Evolutionary conservation across 2,113 vertebrate species (phyloP).

Genomic region (Poecilia latipinna): DNA sequence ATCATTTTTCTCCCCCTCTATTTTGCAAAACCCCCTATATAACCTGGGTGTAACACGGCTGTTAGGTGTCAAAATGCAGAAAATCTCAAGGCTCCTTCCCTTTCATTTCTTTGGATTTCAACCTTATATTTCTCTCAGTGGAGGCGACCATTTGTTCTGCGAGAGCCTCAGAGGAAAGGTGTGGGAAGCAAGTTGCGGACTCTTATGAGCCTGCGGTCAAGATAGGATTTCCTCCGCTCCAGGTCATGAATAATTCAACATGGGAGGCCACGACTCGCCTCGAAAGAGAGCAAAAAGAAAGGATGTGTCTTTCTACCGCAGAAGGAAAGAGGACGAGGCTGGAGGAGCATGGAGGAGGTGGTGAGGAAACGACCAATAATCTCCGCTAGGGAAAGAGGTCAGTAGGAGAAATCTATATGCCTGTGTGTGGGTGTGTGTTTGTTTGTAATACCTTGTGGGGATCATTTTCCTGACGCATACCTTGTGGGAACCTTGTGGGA

Average conservation of each 20-base stretch:
- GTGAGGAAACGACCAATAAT: slow-evolving; percentile 77
- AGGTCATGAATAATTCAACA: slow-evolving; percentile 77
- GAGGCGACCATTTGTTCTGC: neutral
- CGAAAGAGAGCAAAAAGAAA: slow-evolving; percentile 29
- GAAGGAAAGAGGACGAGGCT: slow-evolving; percentile 14
- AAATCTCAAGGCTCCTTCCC: neutral
- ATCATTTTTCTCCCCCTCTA: neutral
- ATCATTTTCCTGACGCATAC: too few relatives aligned
- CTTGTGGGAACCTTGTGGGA: too few relatives aligned
- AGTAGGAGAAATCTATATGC: slow-evolving; percentile 40
- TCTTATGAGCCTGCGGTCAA: slow-evolving; percentile 29
- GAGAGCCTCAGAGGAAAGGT: slow-evolving; percentile 1
- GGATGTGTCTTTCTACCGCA: slow-evolving; percentile 35
- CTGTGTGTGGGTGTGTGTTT: neutral
- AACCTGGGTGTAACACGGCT: neutral
- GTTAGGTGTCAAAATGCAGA: neutral
- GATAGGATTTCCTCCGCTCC: slow-evolving; percentile 73
- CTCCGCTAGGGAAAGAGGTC: slow-evolving; percentile 79
- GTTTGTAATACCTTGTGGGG: too few relatives aligned
- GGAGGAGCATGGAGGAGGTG: slow-evolving; percentile 69
- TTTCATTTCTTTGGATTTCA: neutral
- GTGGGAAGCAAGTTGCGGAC: slow-evolving; percentile 16
- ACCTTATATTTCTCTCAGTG: neutral
- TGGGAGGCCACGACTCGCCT: slow-evolving; percentile 22
- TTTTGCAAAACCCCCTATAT: neutral